A percentile compares a stretch with the other conserved stretches of the same genome.
phyloP scores from a whole-genome alignment of 1,140 invertebrate species.

The Ganaspis sp. region DNA sequence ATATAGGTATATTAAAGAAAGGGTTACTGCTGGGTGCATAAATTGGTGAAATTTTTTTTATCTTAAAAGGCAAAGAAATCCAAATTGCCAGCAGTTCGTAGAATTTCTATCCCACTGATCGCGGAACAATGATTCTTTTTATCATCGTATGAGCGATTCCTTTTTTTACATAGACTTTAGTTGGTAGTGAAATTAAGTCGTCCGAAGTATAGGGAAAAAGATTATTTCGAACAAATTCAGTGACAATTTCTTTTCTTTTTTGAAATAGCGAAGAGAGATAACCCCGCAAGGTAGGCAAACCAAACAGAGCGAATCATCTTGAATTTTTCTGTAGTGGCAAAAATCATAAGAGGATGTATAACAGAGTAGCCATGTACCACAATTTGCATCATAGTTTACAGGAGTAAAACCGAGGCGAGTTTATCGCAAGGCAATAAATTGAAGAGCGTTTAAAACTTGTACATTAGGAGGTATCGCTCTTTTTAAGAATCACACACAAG shows the following conservation, averaged over 20 bases:
- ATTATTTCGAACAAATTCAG: constrained; percentile 25
- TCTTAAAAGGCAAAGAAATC: constrained; percentile 46
- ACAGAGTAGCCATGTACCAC: constrained; percentile 6
- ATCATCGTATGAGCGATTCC: not conserved
- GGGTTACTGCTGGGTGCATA: constrained; percentile 70
- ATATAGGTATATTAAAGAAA: constrained; percentile 67
- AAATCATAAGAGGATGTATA: not conserved
- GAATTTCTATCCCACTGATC: constrained; percentile 3
- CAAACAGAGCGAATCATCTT: constrained; percentile 20
- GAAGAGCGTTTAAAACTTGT: not conserved
- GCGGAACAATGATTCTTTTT: constrained; percentile 1
- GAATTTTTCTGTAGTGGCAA: constrained; percentile 4
- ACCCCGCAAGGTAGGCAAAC: constrained; percentile 11
- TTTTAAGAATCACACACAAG: not conserved
- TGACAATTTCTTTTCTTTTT: not conserved
- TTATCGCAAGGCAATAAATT: not conserved
- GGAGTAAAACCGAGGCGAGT: not conserved
- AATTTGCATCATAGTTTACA: constrained; percentile 14
- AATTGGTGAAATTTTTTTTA: constrained; percentile 33
- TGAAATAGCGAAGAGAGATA: not conserved
- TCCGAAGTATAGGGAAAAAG: not conserved
- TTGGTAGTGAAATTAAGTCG: not conserved
- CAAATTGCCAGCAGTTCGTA: constrained; percentile 45
- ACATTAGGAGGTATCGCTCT: constrained; percentile 8
- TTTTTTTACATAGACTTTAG: not conserved